phyloP scores from a whole-genome alignment of 2,888 invertebrate genomes.

The Dicycla oo region DNA sequence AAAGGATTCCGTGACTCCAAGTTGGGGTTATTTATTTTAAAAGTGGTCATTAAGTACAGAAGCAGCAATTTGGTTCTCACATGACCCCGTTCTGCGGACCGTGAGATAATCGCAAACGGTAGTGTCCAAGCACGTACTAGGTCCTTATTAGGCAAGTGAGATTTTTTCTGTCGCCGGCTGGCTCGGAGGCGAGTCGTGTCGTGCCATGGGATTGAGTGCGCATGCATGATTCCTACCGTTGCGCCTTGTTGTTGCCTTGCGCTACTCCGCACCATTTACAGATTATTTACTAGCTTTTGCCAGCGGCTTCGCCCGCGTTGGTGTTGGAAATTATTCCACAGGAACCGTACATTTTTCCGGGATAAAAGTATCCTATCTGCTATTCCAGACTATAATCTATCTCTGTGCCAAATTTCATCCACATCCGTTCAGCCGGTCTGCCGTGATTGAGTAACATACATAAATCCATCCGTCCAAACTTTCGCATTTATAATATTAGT shows the following conservation, averaged over 20 bases:
- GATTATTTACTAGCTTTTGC: too few relatives aligned
- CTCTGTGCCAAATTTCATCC: too few relatives aligned
- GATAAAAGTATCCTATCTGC: too few relatives aligned
- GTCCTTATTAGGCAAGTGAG: constrained; percentile 85
- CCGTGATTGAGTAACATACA: too few relatives aligned
- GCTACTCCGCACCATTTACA: constrained; percentile 72
- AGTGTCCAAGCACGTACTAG: constrained; percentile 86
- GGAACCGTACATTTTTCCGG: too few relatives aligned
- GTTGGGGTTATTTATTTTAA: constrained; percentile 77
- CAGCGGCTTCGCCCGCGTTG: too few relatives aligned
- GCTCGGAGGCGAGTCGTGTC: constrained; percentile 67
- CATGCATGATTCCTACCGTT: constrained; percentile 76
- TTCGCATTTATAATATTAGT: too few relatives aligned
- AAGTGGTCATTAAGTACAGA: constrained; percentile 78
- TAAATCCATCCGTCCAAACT: too few relatives aligned
- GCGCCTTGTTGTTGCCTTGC: constrained; percentile 58
- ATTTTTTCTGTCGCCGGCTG: constrained; percentile 79
- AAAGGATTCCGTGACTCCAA: constrained; percentile 79
- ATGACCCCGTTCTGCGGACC: constrained; percentile 85
- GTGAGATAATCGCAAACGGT: constrained; percentile 88
- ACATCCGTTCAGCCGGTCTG: too few relatives aligned
- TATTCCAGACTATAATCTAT: too few relatives aligned
- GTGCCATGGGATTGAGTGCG: constrained; percentile 77
- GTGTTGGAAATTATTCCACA: too few relatives aligned
- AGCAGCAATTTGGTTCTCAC: constrained; percentile 84